Percentiles rank a stretch among this genome's conserved stretches.
These are phyloP conservation scores for Chironomus tepperi DNA, from an alignment of 1,140 invertebrate genomes.

Conservation along the genomic window DNA sequence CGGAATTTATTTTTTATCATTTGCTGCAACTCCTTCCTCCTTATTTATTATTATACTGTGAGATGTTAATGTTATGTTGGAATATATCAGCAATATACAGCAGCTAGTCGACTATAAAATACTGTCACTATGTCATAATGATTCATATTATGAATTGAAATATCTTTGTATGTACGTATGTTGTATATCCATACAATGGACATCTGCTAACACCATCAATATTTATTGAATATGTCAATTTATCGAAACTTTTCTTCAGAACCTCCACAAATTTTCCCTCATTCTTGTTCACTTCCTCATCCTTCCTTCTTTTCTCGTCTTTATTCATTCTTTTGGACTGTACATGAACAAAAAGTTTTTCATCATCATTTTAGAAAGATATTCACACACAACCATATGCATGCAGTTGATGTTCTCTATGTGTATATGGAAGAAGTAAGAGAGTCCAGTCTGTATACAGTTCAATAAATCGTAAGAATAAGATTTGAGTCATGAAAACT, in stretches of 20 bases:
- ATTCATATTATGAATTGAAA: not conserved
- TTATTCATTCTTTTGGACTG: not conserved
- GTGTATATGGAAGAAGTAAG: not conserved
- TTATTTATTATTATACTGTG: not conserved
- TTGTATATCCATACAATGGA: constrained; percentile 15
- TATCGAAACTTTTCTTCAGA: no score
- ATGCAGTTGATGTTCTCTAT: not conserved
- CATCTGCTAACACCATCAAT: constrained; percentile 23
- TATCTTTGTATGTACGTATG: not conserved
- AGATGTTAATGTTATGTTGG: no score
- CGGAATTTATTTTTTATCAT: no score
- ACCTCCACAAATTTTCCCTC: no score
- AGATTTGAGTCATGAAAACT: not conserved
- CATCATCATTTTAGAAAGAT: not conserved
- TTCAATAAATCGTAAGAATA: not conserved
- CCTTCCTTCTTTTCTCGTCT: no score
- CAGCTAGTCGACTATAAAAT: not conserved
- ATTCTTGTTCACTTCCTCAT: no score
- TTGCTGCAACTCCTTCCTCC: not conserved
- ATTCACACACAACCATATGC: not conserved
- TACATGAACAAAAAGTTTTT: not conserved
- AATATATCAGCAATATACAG: not conserved
- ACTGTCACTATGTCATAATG: constrained; percentile 21
- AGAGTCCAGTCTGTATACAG: not conserved
- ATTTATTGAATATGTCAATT: constrained; percentile 23